Conservation (phyloP, 64 coral and sea anemone species). For the Stichodactyla helianthus region DNA sequence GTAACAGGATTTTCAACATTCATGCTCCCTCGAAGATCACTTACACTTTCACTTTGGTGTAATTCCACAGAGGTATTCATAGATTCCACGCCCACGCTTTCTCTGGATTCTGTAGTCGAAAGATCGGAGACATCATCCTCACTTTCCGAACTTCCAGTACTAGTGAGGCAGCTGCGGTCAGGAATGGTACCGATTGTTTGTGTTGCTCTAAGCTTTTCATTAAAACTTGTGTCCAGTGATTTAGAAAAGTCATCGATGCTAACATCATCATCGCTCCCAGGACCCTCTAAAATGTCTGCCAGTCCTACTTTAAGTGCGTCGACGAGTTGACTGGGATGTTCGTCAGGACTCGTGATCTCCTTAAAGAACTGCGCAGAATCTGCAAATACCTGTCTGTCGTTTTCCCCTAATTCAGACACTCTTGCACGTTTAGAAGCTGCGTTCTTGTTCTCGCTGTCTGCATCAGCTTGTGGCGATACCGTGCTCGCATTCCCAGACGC, state of each 20-base stretch:
- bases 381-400: neutral
- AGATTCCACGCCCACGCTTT: neutral
- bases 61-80: neutral
- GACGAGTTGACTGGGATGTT: conserved; percentile 19
- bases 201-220: neutral
- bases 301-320: conserved; percentile 32
- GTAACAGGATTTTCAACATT: neutral
- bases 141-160: conserved; percentile 5
- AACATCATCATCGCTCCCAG: neutral
- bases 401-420: neutral
- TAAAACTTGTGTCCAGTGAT: neutral
- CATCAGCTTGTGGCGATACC: neutral
- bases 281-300: conserved; percentile 4
- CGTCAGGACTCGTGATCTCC: neutral
- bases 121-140: conserved; percentile 14
- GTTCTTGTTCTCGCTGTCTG: neutral
- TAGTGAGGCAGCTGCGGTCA: neutral
- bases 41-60: neutral
- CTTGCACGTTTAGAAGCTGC: neutral
- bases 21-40: neutral
- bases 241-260: conserved; percentile 10
- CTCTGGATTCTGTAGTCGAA: conserved; percentile 23
- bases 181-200: neutral
- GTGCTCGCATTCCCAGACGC: neutral
- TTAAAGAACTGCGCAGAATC: neutral